phyloP scores from a whole-genome alignment of 2,797 vertebrate species.

The Periparus ater region DNA sequence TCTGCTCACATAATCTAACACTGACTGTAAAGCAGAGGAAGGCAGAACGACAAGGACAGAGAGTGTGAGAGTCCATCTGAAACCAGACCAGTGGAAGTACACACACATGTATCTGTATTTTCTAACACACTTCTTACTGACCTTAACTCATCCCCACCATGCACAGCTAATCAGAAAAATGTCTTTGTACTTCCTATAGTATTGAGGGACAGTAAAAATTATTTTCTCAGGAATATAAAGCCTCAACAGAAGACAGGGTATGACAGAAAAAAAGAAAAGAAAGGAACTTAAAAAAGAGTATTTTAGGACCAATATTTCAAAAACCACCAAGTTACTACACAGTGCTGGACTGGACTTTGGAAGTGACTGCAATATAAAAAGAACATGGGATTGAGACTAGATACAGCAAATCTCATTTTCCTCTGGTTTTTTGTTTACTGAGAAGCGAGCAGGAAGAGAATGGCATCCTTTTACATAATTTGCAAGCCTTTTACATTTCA shows the following conservation, averaged over 20 bases:
- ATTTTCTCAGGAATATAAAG: neutral
- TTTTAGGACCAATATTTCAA: neutral
- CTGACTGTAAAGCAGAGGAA: neutral
- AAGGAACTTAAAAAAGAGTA: neutral
- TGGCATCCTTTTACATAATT: neutral
- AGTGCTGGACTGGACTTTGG: neutral
- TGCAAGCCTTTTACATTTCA: constrained; percentile 13
- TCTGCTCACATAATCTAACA: constrained; percentile 15
- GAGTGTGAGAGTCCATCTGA: neutral
- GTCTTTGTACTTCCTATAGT: neutral
- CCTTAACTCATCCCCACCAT: neutral
- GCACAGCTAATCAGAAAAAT: neutral
- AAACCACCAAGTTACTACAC: neutral
- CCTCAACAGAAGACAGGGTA: neutral
- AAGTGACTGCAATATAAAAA: neutral
- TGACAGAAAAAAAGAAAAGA: neutral
- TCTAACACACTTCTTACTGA: neutral
- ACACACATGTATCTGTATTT: neutral
- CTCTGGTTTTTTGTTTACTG: neutral
- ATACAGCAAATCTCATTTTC: neutral
- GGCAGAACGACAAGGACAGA: constrained; percentile 35
- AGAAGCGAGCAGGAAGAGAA: neutral
- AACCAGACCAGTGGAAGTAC: neutral
- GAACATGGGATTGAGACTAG: neutral
- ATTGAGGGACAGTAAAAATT: neutral